Base-by-base conservation (phyloP, 1,140 invertebrate species). In the Caenorhabditis elegans region DNA sequence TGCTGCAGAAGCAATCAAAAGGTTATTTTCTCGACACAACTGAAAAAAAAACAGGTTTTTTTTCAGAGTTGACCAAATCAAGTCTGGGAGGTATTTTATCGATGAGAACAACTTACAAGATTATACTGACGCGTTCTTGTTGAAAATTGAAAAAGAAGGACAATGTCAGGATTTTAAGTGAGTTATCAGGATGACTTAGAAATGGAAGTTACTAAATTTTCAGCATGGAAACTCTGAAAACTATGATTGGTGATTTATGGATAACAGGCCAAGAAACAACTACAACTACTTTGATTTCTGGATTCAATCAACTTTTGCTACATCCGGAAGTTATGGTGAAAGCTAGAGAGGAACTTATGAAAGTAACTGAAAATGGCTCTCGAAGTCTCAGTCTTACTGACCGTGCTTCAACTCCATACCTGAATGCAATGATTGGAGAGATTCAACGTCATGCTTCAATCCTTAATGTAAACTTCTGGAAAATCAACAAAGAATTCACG, bases 111-210 rank as follows among this genome's bases (percentile, higher is more conserved):
- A 90, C 6, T 85, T 86, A 11, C 85, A 90, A 51, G 91, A 92
- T 84, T 90, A 92, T 79, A 91, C 92, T 31, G 91, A 92, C 78
- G 88, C 88, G 47, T 92, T 92, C 80, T 79, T 92, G 0, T 83
- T 89, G 28, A 90, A 92, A 85, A 90, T 92, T 43, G 80, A 87
- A 13, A 46, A 86, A 48, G 51, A 70, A 36, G 17, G 60, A 22
- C 17, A 79, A 28, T 47, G 34, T 47, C 47, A 47, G 31, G 36
- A 79, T 19, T 17, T n/a, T 26, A 55, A 39, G 17, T 51, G 22
- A 15, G 47, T n/a, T 26, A 4, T n/a, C 22, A 8, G 11, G 0
- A 17, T 11, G n/a, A 1, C n/a, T 11, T 43, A 5, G 39, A 48
- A 53, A 51, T 15, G 39, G 39, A 34, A 51, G 10, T 28, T 15